Conservation (phyloP, 2,888 invertebrate genomes). For the Drosophila vallismaia region DNA sequence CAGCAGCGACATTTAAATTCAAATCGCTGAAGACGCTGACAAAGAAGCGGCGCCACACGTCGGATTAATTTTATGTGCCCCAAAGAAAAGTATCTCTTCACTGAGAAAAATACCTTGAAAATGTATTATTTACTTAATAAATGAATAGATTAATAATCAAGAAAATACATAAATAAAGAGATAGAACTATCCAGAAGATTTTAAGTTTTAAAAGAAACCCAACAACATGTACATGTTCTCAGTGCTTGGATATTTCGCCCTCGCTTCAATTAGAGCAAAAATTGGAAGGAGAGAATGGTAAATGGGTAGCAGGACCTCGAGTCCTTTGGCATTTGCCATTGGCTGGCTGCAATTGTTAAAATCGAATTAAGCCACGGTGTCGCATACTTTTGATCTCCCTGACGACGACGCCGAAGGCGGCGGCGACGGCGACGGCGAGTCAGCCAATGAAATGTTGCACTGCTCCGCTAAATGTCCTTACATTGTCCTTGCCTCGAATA, state of each 20-base stretch:
- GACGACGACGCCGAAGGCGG: conserved; percentile 46
- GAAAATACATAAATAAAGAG: too few species aligned
- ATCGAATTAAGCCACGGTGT: conserved; percentile 80
- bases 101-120: not conserved
- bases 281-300: conserved; percentile 3
- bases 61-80: conserved; percentile 81
- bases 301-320: conserved; percentile 21
- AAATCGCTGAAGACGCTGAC: conserved; percentile 76
- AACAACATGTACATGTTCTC: not conserved
- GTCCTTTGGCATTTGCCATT: conserved; percentile 61
- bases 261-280: conserved; percentile 66
- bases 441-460: conserved; percentile 78
- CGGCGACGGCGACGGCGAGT: conserved; percentile 30
- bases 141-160: not conserved
- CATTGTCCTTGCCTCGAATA: conserved; percentile 69
- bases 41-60: conserved; percentile 80
- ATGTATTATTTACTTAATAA: not conserved
- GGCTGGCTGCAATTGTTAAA: conserved; percentile 78
- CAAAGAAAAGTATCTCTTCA: conserved; percentile 35
- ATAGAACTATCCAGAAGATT: too few species aligned
- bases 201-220: too few species aligned
- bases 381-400: conserved; percentile 79
- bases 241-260: conserved; percentile 16
- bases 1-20: conserved; percentile 75
- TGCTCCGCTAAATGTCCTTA: conserved; percentile 67